Base-by-base conservation (phyloP, 2,797 vertebrate species). In the Fringilla coelebs region DNA sequence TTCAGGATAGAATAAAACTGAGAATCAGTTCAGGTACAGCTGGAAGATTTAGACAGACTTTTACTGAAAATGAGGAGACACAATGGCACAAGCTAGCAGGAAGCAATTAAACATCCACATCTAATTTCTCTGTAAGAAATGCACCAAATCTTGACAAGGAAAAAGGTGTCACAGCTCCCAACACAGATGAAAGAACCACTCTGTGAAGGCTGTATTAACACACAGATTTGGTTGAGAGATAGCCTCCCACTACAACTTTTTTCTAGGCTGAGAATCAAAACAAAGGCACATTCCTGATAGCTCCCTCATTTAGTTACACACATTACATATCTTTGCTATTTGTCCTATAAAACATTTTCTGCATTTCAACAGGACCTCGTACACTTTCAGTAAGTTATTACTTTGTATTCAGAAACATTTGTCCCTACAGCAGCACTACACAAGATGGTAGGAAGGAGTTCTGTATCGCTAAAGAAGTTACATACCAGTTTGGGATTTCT, bases 401-500 rank as follows among this genome's bases (percentile, higher is more conserved):
- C 19, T 60, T 7, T 3, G 2, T 19, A 6, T 38, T 75, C 74
- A 91, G 77, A 61, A 88, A 67, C n/a, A 73, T 46, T 45, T 81
- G 11, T 4, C 31, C 26, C 22, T 81, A 40, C 9, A 72, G 49
- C 10, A 83, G 32, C 31, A 58, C 28, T 68, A 48, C 16, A 36
- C 36, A 79, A 84, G 10, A 55, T 15, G 2, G 31, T 31, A 81
- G 6, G 6, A 36, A 25, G 6, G 26, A 73, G 43, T 11, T 88
- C 54, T 73, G 3, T 49, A 67, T 1, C 89, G 43, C 15, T 57
- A 46, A 66, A 76, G 45, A 5, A 51, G 28, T 74, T 89, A 95
- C 96, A 17, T 98, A 99, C 99, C 99, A 99, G 96, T 99, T 99
- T 48, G 99, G 99, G 88, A 99, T 99, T 96, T 99, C 99, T 8